A percentile compares a stretch with the other conserved stretches of the same genome.
phyloP scores from a whole-genome alignment of 2,113 vertebrate genomes.

The Progne subis region DNA sequence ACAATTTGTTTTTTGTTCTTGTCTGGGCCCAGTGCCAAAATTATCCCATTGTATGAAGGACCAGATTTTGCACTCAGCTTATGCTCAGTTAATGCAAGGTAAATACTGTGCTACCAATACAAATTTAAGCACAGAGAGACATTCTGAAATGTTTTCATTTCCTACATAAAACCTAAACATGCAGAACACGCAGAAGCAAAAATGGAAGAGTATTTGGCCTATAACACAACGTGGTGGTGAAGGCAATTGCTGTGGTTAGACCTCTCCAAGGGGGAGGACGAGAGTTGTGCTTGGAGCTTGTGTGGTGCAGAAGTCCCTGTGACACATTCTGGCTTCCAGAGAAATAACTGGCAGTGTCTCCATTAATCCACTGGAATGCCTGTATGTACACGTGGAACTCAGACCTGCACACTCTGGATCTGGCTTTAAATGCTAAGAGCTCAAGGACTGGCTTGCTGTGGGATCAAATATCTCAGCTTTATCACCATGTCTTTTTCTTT shows the following conservation, averaged over 20 bases:
- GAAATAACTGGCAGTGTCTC: neutral
- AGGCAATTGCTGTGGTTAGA: neutral
- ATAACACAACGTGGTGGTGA: neutral
- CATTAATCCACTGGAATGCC: neutral
- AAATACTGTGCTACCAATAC: neutral
- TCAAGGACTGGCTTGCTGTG: neutral
- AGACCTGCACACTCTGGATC: neutral
- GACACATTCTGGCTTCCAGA: neutral
- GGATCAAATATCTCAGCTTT: neutral
- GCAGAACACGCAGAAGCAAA: neutral
- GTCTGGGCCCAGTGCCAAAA: constrained; percentile 11
- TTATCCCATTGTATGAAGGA: neutral
- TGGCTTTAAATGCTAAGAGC: neutral
- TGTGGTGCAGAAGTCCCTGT: neutral
- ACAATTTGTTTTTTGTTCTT: neutral
- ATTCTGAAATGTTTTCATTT: neutral
- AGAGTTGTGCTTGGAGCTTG: neutral
- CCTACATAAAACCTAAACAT: neutral
- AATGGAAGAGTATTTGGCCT: neutral
- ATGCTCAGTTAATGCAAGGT: neutral
- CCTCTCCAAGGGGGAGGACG: neutral
- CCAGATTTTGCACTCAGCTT: neutral
- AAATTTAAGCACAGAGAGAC: neutral
- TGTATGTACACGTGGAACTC: accelerated
- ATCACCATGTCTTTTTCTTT: neutral